Evolutionary conservation across 2,888 invertebrate genomes (phyloP), one percentile per base, ranked within the genome.

Genomic region (Kryphioiulus occultus): DNA sequence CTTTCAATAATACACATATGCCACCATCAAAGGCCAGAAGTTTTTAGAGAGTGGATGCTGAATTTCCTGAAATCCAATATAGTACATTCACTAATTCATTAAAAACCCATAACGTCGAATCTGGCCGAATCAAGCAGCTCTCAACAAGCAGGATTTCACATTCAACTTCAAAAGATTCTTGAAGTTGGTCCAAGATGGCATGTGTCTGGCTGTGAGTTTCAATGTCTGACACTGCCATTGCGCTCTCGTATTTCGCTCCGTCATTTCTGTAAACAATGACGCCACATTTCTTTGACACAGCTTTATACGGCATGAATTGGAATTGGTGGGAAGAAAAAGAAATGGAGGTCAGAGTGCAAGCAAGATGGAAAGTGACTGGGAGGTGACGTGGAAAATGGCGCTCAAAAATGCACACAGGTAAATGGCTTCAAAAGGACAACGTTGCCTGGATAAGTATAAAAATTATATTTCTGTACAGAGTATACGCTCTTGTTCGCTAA

Each of bases 191-290:
- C 68, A 26, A 26, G 68, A 26, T 68, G 68, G 68, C 26, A 68
- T 26, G 26, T 68, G 68, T 68, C 68, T 68, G 26, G 68, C 68
- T 68, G 68, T 68, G 68, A 68, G 68, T n/a, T 68, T 68, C 68
- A 68, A 68, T 68, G 68, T 26, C 68, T 68, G 68, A 68, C 68
- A 68, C 68, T 68, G 26, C 68, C 68, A 68, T 68, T 68, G 68
- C 68, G 26, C 85, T 85, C 26, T 85, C 85, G 32, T 59, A 59
- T 86, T 86, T 59, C 59, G 53, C 86, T 59, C 59, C 44, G 86
- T 86, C 86, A 86, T 86, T 86, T 86, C 86, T 86, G 86, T 86
- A 86, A 86, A 86, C 86, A 86, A 86, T 86, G 86, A 86, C 59
- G 68, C 86, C 86, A 86, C 86, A 68, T 22, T 86, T 86, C 59